These are phyloP conservation scores for Holocentrus rufus DNA, from an alignment of 2,797 vertebrate genomes.

Conservation along the genomic window DNA sequence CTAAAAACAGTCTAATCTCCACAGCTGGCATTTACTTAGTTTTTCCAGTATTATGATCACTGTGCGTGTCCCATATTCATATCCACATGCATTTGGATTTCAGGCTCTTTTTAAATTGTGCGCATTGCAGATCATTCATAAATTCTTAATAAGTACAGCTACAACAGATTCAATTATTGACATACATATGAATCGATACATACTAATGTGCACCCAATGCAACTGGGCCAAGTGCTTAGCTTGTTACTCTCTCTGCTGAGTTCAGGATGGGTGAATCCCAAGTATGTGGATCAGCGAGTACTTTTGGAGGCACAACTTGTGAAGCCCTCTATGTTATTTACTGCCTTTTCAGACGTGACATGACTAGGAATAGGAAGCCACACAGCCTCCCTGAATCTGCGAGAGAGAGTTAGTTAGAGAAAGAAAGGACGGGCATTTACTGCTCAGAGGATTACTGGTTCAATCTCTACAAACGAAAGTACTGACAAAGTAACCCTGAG, in stretches of 20 bases:
- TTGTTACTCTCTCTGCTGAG: not conserved
- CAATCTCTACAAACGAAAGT: not conserved
- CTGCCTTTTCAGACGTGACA: not conserved
- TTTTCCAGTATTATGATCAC: not conserved
- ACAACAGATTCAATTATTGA: not conserved
- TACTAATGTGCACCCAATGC: too few species aligned
- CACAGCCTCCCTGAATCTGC: too few species aligned
- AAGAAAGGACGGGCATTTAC: constrained; percentile 51
- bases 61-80: not conserved
- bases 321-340: not conserved
- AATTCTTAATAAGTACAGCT: not conserved
- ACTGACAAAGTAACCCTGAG: constrained; percentile 9
- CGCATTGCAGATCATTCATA: constrained; percentile 2
- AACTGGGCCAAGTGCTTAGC: not conserved
- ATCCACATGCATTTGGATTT: not conserved
- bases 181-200: not conserved
- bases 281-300: too few species aligned
- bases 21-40: not conserved
- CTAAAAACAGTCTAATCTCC: too few species aligned
- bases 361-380: not conserved
- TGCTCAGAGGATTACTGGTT: constrained; percentile 27
- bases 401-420: not conserved
- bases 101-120: constrained; percentile 5
- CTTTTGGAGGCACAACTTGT: not conserved
- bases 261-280: not conserved